phyloP scores from a whole-genome alignment of 1,140 invertebrate genomes.

The Drosophila truncata region DNA sequence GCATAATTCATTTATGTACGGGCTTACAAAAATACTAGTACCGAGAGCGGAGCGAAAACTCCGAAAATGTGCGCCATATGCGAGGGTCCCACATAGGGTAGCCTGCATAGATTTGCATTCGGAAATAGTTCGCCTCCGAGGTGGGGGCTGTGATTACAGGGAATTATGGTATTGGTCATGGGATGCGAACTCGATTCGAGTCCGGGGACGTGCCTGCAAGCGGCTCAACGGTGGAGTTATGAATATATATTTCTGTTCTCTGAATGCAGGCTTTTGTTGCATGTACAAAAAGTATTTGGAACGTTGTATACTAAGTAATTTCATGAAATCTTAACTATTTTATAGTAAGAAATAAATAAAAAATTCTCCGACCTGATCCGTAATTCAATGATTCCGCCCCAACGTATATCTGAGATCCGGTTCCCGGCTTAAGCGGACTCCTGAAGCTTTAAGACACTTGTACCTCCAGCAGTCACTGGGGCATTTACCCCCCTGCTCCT shows the following conservation, averaged over 20 bases:
- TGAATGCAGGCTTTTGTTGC: not conserved
- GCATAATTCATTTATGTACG: slow-evolving; percentile 37
- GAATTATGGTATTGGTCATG: slow-evolving; percentile 15
- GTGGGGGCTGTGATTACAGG: slow-evolving; percentile 11
- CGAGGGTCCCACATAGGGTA: slow-evolving; percentile 18
- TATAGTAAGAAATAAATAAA: not conserved
- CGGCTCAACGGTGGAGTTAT: not conserved
- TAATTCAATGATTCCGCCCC: not conserved
- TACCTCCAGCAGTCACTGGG: slow-evolving; percentile 28
- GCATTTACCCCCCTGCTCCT: slow-evolving; percentile 18
- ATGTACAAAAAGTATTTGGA: not conserved
- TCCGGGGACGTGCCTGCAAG: not conserved
- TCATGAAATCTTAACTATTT: not conserved
- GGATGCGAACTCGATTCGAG: not conserved
- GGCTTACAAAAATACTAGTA: slow-evolving; percentile 24
- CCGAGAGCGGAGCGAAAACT: not conserved
- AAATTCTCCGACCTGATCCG: too few species aligned
- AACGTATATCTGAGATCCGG: not conserved
- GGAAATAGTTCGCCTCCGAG: slow-evolving; percentile 18
- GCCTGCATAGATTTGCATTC: slow-evolving; percentile 40
- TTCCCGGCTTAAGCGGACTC: slow-evolving; percentile 7
- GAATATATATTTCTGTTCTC: not conserved
- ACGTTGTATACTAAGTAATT: not conserved
- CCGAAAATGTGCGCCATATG: slow-evolving; percentile 35
- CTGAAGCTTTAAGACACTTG: slow-evolving; percentile 26